Conservation (phyloP, 2,797 vertebrate species). For the Acrocephalus scirpaceus region DNA sequence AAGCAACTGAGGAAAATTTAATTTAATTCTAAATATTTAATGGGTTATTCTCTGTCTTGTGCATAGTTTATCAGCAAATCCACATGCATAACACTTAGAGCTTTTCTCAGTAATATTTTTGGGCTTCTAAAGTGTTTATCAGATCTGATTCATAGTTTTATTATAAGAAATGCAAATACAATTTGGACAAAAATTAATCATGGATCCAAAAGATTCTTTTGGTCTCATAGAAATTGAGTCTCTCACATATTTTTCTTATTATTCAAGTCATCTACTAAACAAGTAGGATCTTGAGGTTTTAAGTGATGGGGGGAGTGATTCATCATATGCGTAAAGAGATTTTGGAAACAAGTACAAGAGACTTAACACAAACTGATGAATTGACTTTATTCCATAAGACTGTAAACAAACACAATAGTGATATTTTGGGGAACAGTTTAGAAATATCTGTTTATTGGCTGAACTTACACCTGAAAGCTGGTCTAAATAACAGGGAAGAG, state of each 20-base stretch:
- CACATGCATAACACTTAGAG: background rate
- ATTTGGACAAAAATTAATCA: background rate
- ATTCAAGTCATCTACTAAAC: background rate
- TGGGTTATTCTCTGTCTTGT: background rate
- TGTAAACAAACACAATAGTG: background rate
- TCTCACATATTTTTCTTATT: background rate
- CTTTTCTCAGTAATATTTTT: background rate
- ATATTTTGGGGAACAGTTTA: background rate
- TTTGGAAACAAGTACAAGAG: background rate
- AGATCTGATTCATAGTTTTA: background rate
- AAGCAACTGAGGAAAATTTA: background rate
- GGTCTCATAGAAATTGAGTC: background rate
- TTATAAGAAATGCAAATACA: background rate
- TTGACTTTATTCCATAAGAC: background rate
- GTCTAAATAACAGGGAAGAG: background rate
- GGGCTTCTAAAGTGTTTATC: background rate
- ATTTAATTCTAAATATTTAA: background rate
- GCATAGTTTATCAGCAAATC: background rate
- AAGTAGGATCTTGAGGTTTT: background rate
- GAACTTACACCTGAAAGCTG: background rate
- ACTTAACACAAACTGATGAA: background rate
- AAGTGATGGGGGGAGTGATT: rapidly evolving
- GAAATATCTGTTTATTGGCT: background rate
- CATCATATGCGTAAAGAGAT: background rate
- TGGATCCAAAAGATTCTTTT: background rate